A percentile compares a stretch with the other conserved stretches of the same genome.
Evolutionary conservation across 2,113 vertebrate genomes (phyloP).

Genomic region (Origma solitaria): DNA sequence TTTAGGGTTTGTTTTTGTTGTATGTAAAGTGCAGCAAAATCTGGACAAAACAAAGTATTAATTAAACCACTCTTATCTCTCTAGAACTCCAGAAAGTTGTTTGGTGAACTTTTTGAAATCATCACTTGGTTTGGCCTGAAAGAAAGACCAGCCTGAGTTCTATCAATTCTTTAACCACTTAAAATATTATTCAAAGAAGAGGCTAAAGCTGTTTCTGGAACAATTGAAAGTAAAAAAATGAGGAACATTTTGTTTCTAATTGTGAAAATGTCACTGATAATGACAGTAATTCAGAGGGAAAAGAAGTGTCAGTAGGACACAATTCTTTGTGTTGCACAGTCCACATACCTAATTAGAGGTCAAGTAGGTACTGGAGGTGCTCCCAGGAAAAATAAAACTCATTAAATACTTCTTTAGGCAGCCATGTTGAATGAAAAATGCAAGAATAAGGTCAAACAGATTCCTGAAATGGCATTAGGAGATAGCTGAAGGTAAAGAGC

Average conservation of each 20-base stretch:
- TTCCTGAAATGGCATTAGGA: neutral
- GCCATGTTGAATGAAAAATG: neutral
- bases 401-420: neutral
- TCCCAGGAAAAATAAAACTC: constrained; percentile 4
- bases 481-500: neutral
- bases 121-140: neutral
- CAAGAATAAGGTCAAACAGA: neutral
- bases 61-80: neutral
- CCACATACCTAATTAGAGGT: neutral
- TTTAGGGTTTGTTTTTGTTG: neutral
- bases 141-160: neutral
- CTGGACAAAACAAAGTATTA: neutral
- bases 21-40: neutral
- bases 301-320: neutral
- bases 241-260: neutral
- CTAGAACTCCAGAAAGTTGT: neutral
- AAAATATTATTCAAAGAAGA: neutral
- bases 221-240: neutral
- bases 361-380: neutral
- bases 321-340: neutral
- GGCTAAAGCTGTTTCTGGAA: neutral
- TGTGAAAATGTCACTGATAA: neutral
- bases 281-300: neutral
- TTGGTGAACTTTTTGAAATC: neutral
- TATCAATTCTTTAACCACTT: neutral